phyloP scores from a whole-genome alignment of 2,797 vertebrate genomes.

The Carapus acus region DNA sequence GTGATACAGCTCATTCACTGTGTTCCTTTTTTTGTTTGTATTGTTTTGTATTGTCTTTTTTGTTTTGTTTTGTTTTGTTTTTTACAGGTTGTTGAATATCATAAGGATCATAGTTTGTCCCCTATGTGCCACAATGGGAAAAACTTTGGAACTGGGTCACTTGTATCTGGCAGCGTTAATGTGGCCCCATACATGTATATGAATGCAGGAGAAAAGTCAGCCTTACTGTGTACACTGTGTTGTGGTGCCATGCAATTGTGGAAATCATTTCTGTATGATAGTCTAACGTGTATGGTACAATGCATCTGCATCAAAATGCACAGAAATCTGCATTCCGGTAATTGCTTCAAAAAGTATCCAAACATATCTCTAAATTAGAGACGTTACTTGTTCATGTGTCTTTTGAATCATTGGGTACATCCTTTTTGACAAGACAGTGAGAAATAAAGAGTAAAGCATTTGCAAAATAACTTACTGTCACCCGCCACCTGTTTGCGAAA shows the following conservation, averaged over 20 bases:
- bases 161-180: too few relatives aligned
- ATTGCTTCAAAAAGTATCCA: constrained; percentile 38
- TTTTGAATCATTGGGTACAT: constrained; percentile 59
- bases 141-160: too few relatives aligned
- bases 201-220: background rate
- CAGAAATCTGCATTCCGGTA: constrained; percentile 17
- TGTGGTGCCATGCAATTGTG: constrained; percentile 13
- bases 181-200: background rate
- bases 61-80: too few relatives aligned
- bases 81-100: too few relatives aligned
- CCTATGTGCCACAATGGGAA: too few relatives aligned
- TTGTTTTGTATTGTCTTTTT: too few relatives aligned
- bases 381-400: constrained; percentile 18
- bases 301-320: constrained; percentile 31
- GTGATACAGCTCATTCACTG: too few relatives aligned
- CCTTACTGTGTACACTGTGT: constrained; percentile 17
- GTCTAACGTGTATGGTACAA: constrained; percentile 24
- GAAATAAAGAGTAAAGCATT: constrained; percentile 3
- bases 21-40: too few relatives aligned
- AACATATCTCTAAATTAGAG: constrained; percentile 17
- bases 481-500: constrained; percentile 31
- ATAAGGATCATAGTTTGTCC: too few relatives aligned
- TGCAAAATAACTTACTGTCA: constrained; percentile 17
- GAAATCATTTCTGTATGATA: constrained; percentile 27
- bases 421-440: constrained; percentile 15